Evolutionary conservation across 2,888 invertebrate genomes (phyloP).

Genomic region (Leucoptera coffeella): DNA sequence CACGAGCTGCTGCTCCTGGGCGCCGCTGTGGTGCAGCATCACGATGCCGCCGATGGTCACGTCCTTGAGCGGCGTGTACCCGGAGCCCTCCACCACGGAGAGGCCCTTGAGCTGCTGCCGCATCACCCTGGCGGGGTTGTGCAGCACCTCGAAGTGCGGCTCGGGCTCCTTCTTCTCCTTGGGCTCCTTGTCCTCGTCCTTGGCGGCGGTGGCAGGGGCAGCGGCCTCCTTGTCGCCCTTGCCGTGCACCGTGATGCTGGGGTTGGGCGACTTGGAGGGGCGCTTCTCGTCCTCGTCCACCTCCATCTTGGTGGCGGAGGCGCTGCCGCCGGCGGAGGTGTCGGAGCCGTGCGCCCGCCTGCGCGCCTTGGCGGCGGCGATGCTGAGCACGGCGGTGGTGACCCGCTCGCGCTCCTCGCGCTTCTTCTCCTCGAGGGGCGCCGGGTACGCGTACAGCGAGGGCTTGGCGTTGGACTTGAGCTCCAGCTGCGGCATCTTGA

Average conservation of each 20-base stretch:
- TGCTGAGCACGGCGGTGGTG: constrained; percentile 94
- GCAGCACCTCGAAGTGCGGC: constrained; percentile 82
- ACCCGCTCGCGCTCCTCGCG: constrained; percentile 97
- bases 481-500: constrained; percentile 90
- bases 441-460: constrained; percentile 93
- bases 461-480: constrained; percentile 90
- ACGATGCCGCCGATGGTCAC: constrained; percentile 93
- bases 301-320: constrained; percentile 80
- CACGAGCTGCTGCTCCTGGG: constrained; percentile 78
- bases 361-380: constrained; percentile 84
- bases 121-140: constrained; percentile 92
- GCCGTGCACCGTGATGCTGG: constrained; percentile 42
- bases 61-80: constrained; percentile 85
- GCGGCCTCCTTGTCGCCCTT: constrained; percentile 34
- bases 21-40: constrained; percentile 82
- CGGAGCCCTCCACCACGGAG: constrained; percentile 71
- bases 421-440: constrained; percentile 96
- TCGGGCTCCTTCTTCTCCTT: constrained; percentile 80
- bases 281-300: constrained; percentile 65
- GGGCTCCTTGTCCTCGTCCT: constrained; percentile 33
- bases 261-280: constrained; percentile 37
- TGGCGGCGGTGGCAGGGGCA: constrained; percentile 14
- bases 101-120: constrained; percentile 82
- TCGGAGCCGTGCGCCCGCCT: constrained; percentile 73
- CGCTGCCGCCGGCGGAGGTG: constrained; percentile 53